Evolutionary conservation across 1,140 invertebrate genomes (phyloP), one percentile per base, ranked within the genome.

Genomic region (Meloidogyne exigua): DNA sequence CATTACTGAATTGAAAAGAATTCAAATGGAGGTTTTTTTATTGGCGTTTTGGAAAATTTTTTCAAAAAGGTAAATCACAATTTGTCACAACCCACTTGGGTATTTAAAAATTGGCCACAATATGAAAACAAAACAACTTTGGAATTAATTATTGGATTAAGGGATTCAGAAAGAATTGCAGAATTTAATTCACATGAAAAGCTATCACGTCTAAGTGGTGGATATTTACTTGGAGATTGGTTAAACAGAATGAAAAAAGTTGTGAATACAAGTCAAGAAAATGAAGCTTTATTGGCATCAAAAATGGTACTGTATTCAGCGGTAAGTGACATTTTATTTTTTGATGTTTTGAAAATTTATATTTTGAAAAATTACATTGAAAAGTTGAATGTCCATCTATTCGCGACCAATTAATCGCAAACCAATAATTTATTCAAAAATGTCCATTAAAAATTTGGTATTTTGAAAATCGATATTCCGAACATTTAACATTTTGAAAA

Each of bases 261-360:
- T 10, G 28, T 62, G 18, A 25, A 49, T n/a, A 69, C 62, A 65
- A 80, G 23, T 25, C 44, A 15, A n/a, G 23, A 0, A 4, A 73
- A 28, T 67, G 64, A 42, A 11, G 25, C 77, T 36, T 49, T 9
- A 44, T 28, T 66, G 23, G 42, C 73, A 23, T 64, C 80, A 0
- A 81, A 81, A 75, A 78, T 81, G 80, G 32, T 82, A 11, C 63
- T 81, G 11, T 81, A 81, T 68, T 81, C 80, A 15, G 21, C 80
- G 21, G 80, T 81, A 81, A 68, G 79, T 72, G 18, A 57, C 23
- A 21, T n/a, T 62, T 26, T 9, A 72, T 21, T 2, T 9, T 21
- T 25, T 23, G 36, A 21, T 13, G n/a, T 78, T 15, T 71, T 71
- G 15, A 21, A 32, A 32, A n/a, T n/a, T n/a, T n/a, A n/a, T n/a